These are phyloP conservation scores for Stercorarius parasiticus DNA, from an alignment of 2,113 vertebrate genomes.

Conservation along the genomic window DNA sequence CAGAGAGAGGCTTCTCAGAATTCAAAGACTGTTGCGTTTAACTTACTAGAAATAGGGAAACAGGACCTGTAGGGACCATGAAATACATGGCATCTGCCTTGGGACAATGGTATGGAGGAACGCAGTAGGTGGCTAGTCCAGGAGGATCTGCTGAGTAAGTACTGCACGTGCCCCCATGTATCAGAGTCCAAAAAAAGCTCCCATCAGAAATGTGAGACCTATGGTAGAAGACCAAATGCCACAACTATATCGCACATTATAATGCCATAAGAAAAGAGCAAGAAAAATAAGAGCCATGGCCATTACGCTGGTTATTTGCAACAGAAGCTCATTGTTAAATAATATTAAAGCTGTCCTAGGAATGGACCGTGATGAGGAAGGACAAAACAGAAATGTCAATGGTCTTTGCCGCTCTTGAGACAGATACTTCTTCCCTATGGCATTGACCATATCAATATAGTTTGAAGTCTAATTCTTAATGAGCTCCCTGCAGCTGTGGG, in stretches of 20 bases:
- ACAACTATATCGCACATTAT: neutral
- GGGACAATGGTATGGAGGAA: neutral
- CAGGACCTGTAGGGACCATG: neutral
- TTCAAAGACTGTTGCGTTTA: neutral
- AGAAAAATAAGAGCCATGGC: neutral
- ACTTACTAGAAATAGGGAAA: neutral
- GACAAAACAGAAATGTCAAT: neutral
- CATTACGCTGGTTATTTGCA: neutral
- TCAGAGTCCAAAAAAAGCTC: neutral
- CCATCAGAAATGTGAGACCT: neutral
- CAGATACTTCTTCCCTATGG: neutral
- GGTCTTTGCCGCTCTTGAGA: neutral
- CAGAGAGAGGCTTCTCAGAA: neutral
- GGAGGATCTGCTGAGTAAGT: neutral
- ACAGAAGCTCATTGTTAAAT: neutral
- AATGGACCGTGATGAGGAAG: neutral
- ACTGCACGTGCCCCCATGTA: rapidly evolving
- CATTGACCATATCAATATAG: neutral
- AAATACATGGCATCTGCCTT: neutral
- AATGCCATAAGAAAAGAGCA: neutral
- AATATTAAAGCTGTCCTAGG: too few species aligned
- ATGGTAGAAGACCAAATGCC: neutral
- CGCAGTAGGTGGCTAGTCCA: neutral
- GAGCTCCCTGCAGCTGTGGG: neutral
- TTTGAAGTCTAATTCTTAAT: neutral